A percentile compares a stretch with the other conserved stretches of the same genome.
Conservation (phyloP, 2,113 vertebrate species). For the Tachycineta bicolor region DNA sequence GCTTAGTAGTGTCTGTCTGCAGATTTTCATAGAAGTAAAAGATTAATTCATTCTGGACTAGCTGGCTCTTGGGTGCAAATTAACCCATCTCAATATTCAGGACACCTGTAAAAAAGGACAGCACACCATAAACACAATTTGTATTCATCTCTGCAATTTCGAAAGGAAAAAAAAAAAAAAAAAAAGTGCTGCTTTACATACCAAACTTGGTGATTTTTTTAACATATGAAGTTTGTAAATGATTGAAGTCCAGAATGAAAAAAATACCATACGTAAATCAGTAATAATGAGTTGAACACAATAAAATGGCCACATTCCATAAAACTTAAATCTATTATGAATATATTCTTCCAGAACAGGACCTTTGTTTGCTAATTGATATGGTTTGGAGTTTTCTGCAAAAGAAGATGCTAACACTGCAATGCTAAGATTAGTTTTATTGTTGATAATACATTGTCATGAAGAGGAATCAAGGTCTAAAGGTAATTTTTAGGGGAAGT, state of each 20-base stretch:
- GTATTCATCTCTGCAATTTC: background rate
- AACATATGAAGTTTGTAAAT: background rate
- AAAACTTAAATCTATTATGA: background rate
- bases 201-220: background rate
- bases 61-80: background rate
- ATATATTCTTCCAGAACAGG: background rate
- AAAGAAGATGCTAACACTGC: background rate
- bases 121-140: background rate
- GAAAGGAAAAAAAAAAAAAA: background rate
- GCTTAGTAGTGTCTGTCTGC: background rate
- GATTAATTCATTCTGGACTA: background rate
- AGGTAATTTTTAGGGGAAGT: background rate
- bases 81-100: background rate
- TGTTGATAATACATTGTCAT: background rate
- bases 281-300: background rate
- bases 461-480: background rate
- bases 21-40: background rate
- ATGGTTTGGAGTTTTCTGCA: background rate
- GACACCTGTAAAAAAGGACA: background rate
- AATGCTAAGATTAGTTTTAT: background rate
- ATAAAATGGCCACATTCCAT: background rate
- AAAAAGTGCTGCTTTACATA: background rate
- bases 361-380: background rate
- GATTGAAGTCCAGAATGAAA: background rate
- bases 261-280: background rate